Evolutionary conservation across 2,797 vertebrate species (phyloP), one percentile per base, ranked within the genome.

Genomic region (Cirrhinus molitorella): DNA sequence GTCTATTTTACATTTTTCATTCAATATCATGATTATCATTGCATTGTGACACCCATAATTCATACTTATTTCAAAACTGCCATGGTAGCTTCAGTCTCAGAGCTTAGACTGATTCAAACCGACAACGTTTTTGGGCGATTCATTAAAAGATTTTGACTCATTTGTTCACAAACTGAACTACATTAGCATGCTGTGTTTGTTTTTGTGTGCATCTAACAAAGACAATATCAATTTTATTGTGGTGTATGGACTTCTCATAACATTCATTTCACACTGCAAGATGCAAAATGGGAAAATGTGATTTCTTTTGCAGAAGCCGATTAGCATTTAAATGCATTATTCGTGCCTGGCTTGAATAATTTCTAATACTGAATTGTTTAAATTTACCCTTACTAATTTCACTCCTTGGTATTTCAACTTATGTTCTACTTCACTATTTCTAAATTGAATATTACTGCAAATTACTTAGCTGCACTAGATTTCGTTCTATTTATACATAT

Each of bases 301-400:
- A 61, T 8, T 3, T 28, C 25, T 7, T 16, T 28, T 14, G 28
- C 61, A 19, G 61, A 65, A 28, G 3, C 16, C 16, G 61, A 65
- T 65, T 34, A 34, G 61, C 61, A 65, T 65, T 65, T 65, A 65
- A 65, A 65, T 65, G 31, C 63, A 34, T 65, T 65, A 37, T 37
- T 65, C 17, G 17, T 37, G 97, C 98, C 87, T 98, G 97, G 17
- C 97, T 89, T 98, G 97, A 90, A 99, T 94, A 87, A 95, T 96
- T 88, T 98, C 97, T 96, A 98, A 98, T 92, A 98, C 97, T 0
- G 97, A 97, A 85, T 98, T 98, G 93, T 99, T 98, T 4, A 97
- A 97, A 2, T 97, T 96, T 74, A 98, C 97, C 17, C 97, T 95
- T 86, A 63, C 25, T 99, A 99, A 91, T 98, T 97, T 25, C 97